Evolutionary conservation across 2,888 invertebrate species (phyloP), one percentile per base, ranked within the genome.

Genomic region (Mayetiola destructor): DNA sequence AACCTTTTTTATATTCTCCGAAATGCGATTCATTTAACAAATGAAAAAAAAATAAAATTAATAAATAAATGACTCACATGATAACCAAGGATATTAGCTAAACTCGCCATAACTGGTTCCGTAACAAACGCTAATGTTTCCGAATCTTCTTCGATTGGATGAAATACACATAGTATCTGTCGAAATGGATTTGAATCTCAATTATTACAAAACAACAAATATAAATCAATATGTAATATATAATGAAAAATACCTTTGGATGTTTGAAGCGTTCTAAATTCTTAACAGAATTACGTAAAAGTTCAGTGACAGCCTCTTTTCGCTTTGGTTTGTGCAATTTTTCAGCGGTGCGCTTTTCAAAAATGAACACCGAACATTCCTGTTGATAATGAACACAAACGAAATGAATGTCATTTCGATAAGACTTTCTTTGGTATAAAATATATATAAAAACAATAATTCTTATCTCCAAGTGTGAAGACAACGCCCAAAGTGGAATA

Each of bases 51-150:
- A 32, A 32, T 32, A 32, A 12, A 32, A 9, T 32, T 32, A 6
- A 32, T n/a, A n/a, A n/a, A n/a, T n/a, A n/a, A 29, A 53, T 27
- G 18, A 55, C 14, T 80, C 68, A 86, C 88, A 72, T 85, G 84
- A 74, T 80, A 86, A 39, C 90, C 85, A 64, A 94, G 75, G 61
- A 94, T 83, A 72, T 93, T 94, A 42, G 92, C 87, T 56, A 96
- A 79, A 68, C 91, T 92, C 14, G 86, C 89, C 60, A 88, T 76
- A 14, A 96, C 84, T 1, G 90, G 87, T 71, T 96, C 95, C 2
- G 92, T 82, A n/a, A 90, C 94, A 72, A 95, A 96, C 1, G 94
- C 93, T 64, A 95, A 74, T 2, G 92, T 91, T 65, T 92, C 88
- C 54, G 84, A 76, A 60, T 87, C 85, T 68, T 92, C 91, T 68